Base-by-base conservation (phyloP, 2,113 vertebrate genomes). In the Loxodonta africana region DNA sequence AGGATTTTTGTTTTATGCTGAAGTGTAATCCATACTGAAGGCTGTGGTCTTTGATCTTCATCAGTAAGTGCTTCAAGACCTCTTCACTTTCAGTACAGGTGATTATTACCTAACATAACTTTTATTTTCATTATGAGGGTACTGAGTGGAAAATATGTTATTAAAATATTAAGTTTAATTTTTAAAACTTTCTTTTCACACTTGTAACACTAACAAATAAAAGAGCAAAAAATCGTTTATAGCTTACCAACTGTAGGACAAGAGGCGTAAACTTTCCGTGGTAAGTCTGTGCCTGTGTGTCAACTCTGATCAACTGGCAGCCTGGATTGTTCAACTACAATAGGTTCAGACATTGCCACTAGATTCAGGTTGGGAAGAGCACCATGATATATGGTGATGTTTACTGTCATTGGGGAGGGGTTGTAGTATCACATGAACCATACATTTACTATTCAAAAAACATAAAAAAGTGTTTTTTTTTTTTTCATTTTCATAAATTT, bases 301-400 rank as follows among this genome's bases (percentile, higher is more conserved):
- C 20, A 41, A 48, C 28, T 67, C n/a, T 46, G 28, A 81, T 57
- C 57, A 41, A 3, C 2, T 33, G 0, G 76, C 57, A 76, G 41
- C n/a, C 11, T 44, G 14, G 67, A 74, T 37, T 41, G n/a, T 23
- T 71, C 44, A 63, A 33, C 53, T 25, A 6, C 33, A 33, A 25
- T 48, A 48, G 48, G 15, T 48, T 67, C 15, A 86, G 18, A 93
- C 30, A 7, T 44, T 81, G 8, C 26, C 53, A 53, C n/a, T 57
- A 26, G 46, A 67, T 17, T 74, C 30, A 41, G 15, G 30, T 9
- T 41, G 23, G 1, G 33, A 46, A 69, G n/a, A 91, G 23, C 18
- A 2, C 6, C 1, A 9, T 46, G 17, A 37, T 2, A 46, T 28
- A 21, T 0, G 1, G n/a, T n/a, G 4, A 57, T 21, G 41, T 23